phyloP scores from a whole-genome alignment of 2,797 vertebrate genomes.

The Acanthurus tractus region DNA sequence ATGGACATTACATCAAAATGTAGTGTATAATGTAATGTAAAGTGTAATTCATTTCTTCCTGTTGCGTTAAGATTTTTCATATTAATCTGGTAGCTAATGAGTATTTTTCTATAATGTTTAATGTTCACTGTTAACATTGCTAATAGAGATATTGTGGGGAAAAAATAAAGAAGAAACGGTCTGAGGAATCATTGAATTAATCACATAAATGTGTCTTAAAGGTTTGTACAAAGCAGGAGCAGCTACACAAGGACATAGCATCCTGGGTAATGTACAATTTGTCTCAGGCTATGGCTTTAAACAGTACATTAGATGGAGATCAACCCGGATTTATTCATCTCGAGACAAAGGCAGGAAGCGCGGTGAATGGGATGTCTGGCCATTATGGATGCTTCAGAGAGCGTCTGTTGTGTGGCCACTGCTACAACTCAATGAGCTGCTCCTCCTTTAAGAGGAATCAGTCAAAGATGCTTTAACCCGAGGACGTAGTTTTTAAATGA shows the following conservation, averaged over 20 bases:
- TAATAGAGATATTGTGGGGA: background rate
- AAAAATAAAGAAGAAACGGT: constrained; percentile 1
- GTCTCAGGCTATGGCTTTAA: constrained; percentile 68
- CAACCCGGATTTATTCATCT: constrained; percentile 70
- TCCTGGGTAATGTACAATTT: constrained; percentile 65
- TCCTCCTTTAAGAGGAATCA: constrained; percentile 16
- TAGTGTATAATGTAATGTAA: too few relatives aligned
- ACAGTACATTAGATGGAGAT: constrained; percentile 71
- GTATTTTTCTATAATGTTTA: background rate
- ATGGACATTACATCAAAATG: background rate
- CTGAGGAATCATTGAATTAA: constrained; percentile 26
- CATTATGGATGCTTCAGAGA: constrained; percentile 58
- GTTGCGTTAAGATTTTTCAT: background rate
- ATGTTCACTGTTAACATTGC: background rate
- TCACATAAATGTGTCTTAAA: constrained; percentile 48
- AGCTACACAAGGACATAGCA: constrained; percentile 63
- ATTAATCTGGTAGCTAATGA: too few relatives aligned
- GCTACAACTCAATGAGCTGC: constrained; percentile 39
- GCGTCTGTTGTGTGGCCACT: constrained; percentile 31
- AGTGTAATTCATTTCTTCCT: background rate
- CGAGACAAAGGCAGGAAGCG: constrained; percentile 48
- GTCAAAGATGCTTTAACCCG: constrained; percentile 21
- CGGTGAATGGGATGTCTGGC: constrained; percentile 51
- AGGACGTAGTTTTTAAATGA: constrained; percentile 37
- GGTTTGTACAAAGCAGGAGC: constrained; percentile 43